Conservation (phyloP, 2,797 vertebrate species). For the Tiaroga cobitis region DNA sequence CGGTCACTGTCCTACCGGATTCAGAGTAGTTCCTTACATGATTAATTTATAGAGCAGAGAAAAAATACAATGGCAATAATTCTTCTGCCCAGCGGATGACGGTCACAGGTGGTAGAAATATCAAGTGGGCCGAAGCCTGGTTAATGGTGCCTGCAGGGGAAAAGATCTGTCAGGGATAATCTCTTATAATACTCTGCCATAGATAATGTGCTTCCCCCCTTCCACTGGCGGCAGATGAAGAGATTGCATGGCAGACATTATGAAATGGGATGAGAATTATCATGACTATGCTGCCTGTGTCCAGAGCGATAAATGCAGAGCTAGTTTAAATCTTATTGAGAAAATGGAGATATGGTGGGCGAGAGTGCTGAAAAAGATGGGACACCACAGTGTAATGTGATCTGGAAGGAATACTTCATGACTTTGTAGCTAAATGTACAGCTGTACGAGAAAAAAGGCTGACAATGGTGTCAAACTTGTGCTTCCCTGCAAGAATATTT, state of each 20-base stretch:
- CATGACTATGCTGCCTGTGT: constrained; percentile 58
- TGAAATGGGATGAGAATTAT: constrained; percentile 68
- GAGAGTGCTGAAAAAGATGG: constrained; percentile 13
- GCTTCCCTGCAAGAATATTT: not conserved
- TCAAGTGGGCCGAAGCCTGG: constrained; percentile 77
- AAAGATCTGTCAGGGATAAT: constrained; percentile 80
- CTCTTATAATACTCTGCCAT: constrained; percentile 74
- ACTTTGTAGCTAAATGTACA: constrained; percentile 20
- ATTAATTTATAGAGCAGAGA: constrained; percentile 78
- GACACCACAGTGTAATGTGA: constrained; percentile 28
- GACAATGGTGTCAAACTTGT: not conserved
- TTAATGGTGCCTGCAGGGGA: constrained; percentile 83
- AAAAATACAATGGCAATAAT: constrained; percentile 80
- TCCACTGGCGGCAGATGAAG: constrained; percentile 67
- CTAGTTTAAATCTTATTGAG: constrained; percentile 29
- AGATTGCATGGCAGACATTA: constrained; percentile 71
- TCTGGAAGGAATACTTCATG: constrained; percentile 21
- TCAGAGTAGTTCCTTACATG: constrained; percentile 74
- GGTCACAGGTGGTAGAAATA: constrained; percentile 81
- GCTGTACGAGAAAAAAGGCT: not conserved
- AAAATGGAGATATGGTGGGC: constrained; percentile 13
- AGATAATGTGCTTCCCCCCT: constrained; percentile 72
- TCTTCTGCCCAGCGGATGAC: constrained; percentile 74
- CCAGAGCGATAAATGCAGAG: constrained; percentile 32
- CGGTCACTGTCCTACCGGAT: constrained; percentile 74